Evolutionary conservation across 2,797 vertebrate genomes (phyloP), one percentile per base, ranked within the genome.

Genomic region (Dicrostonyx torquatus): DNA sequence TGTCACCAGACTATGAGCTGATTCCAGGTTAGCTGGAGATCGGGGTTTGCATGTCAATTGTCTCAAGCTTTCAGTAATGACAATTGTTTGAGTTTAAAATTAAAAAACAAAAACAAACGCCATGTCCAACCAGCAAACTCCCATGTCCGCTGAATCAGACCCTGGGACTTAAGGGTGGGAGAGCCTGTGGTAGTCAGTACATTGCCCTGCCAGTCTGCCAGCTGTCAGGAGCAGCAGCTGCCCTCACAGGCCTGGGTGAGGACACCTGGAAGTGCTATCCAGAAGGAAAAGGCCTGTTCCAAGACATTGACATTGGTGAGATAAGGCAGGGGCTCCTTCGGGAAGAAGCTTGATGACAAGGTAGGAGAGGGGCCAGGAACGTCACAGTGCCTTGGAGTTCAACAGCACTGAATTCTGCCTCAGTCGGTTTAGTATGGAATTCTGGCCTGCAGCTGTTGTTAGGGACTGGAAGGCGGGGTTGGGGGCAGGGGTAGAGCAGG

Each of bases 1-100:
- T 7, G 1, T 0, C 2, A 6, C 11, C 5, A 1, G 55, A 53
- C n/a, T 7, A 9, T 4, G 29, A 0, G 45, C 66, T 58, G 20
- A 40, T 40, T 40, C 0, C 0, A 76, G 31, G 48, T 78, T 9
- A 26, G 82, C 15, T 8, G 4, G 73, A 75, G 1, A 0, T 48
- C 29, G 4, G 13, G 62, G 50, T 68, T 75, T 53, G 11, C 3
- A 31, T 1, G 8, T 3, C 3, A 76, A 37, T 4, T 29, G 2
- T 70, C 79, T 89, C 45, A 10, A 0, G 24, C 55, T 60, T 62
- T 75, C n/a, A 68, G 72, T 29, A 24, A 0, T 15, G 48, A 24
- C 34, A 60, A 29, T 34, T 53, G 75, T 76, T 43, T 85, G 72
- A 17, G 37, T 55, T 75, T 50, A 48, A 14, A 72, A 80, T 5